A percentile compares a stretch with the other conserved stretches of the same genome.
Evolutionary conservation across 2,888 invertebrate genomes (phyloP).

Genomic region (Mycalesis mineus): DNA sequence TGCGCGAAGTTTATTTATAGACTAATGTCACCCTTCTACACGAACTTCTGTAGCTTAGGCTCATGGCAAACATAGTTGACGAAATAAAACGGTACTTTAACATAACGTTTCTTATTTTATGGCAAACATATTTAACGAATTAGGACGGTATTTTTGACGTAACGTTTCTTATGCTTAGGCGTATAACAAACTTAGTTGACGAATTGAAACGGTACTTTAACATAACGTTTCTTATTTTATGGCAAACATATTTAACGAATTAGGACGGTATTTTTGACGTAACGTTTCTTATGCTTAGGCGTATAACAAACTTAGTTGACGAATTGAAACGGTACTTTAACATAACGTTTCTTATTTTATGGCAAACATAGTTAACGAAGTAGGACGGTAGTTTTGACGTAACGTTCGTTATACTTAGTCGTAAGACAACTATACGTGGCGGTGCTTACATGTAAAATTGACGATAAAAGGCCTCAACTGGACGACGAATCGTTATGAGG

Average conservation of each 20-base stretch:
- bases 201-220: background rate
- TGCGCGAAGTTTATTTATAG: conserved; percentile 35
- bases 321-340: background rate
- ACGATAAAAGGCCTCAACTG: too few species aligned
- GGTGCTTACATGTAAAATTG: too few species aligned
- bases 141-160: background rate
- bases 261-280: background rate
- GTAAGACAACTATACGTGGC: too few species aligned
- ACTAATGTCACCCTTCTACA: conserved; percentile 23
- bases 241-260: background rate
- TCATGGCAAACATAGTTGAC: background rate
- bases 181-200: background rate
- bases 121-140: background rate
- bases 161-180: background rate
- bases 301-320: background rate
- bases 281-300: background rate
- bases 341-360: background rate
- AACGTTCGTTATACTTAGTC: background rate
- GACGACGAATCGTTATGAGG: too few species aligned
- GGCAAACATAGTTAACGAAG: background rate
- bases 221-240: background rate
- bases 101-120: background rate
- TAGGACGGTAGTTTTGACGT: background rate
- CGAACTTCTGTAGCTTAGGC: conserved; percentile 13
- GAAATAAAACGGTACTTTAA: background rate